A percentile compares a stretch with the other conserved stretches of the same genome.
These are phyloP conservation scores for Papilio gigon DNA, from an alignment of 2,888 invertebrate genomes.

Conservation along the genomic window DNA sequence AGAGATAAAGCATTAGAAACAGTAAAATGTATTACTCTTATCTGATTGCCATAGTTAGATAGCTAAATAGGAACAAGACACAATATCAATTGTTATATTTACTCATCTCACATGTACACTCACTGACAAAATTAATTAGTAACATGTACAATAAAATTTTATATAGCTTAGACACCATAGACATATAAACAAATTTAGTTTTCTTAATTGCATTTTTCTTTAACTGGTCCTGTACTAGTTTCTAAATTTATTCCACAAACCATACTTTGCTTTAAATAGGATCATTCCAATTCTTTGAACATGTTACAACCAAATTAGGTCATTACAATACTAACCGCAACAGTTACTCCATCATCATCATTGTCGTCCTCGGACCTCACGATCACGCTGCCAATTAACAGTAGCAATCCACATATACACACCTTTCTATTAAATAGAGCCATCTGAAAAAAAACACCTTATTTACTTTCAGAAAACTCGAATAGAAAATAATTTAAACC, in stretches of 20 bases:
- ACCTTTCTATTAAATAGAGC: slow-evolving; percentile 62
- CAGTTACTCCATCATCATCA: slow-evolving; percentile 65
- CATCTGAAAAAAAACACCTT: slow-evolving; percentile 66
- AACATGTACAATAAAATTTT: too few species aligned
- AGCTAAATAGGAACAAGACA: slow-evolving; percentile 40
- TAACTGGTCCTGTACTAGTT: too few species aligned
- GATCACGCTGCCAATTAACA: slow-evolving; percentile 55
- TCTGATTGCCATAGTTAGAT: slow-evolving; percentile 46
- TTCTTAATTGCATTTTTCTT: neutral
- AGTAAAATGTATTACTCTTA: slow-evolving; percentile 41
- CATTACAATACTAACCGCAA: slow-evolving; percentile 70
- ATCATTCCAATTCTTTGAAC: neutral
- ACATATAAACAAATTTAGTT: neutral
- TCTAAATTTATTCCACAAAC: neutral
- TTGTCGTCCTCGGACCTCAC: slow-evolving; percentile 58
- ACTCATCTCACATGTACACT: slow-evolving; percentile 43
- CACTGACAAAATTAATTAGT: slow-evolving; percentile 43
- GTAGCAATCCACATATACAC: slow-evolving; percentile 61
- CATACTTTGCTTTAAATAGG: neutral
- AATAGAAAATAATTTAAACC: neutral
- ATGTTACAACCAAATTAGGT: slow-evolving; percentile 47
- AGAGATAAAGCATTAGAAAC: slow-evolving; percentile 34
- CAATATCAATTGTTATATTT: slow-evolving; percentile 33
- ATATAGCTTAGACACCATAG: too few species aligned
- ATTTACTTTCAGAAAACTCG: slow-evolving; percentile 20